phyloP scores from a whole-genome alignment of 2,888 invertebrate species.

The Drepanosiphum platanoidis region DNA sequence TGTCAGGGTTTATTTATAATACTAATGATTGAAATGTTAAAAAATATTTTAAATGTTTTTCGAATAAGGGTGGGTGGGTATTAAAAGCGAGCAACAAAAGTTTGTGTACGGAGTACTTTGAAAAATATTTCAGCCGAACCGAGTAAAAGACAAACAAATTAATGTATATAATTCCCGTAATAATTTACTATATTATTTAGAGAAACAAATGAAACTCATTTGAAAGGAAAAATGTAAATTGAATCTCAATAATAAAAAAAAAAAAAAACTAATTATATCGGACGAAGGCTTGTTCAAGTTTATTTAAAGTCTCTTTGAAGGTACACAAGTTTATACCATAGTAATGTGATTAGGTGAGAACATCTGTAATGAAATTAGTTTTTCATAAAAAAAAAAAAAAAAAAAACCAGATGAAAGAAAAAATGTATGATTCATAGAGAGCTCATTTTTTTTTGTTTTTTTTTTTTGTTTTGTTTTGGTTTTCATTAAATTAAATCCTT shows the following conservation, averaged over 20 bases:
- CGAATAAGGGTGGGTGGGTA: too few species aligned
- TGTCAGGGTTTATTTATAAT: neutral
- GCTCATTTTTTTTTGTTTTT: neutral
- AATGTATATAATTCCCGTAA: slow-evolving; percentile 43
- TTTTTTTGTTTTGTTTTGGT: slow-evolving; percentile 7
- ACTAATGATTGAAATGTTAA: neutral
- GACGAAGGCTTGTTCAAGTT: slow-evolving; percentile 13
- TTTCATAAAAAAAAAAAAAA: slow-evolving; percentile 4
- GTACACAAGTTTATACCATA: slow-evolving; percentile 25
- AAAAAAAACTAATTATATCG: slow-evolving; percentile 55
- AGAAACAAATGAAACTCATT: slow-evolving; percentile 43
- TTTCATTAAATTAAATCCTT: slow-evolving; percentile 27
- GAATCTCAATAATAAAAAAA: slow-evolving; percentile 50
- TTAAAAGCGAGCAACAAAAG: neutral
- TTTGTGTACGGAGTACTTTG: neutral
- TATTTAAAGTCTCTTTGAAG: slow-evolving; percentile 50
- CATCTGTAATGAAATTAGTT: slow-evolving; percentile 43
- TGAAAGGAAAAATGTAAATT: slow-evolving; percentile 37
- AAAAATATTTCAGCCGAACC: neutral
- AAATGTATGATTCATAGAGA: slow-evolving; percentile 21
- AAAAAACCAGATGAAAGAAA: slow-evolving; percentile 29
- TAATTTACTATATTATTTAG: slow-evolving; percentile 29
- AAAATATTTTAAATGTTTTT: neutral
- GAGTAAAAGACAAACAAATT: slow-evolving; percentile 3
- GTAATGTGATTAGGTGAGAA: slow-evolving; percentile 52